Conservation (phyloP, 2,888 invertebrate species). For the Spodoptera exigua region DNA sequence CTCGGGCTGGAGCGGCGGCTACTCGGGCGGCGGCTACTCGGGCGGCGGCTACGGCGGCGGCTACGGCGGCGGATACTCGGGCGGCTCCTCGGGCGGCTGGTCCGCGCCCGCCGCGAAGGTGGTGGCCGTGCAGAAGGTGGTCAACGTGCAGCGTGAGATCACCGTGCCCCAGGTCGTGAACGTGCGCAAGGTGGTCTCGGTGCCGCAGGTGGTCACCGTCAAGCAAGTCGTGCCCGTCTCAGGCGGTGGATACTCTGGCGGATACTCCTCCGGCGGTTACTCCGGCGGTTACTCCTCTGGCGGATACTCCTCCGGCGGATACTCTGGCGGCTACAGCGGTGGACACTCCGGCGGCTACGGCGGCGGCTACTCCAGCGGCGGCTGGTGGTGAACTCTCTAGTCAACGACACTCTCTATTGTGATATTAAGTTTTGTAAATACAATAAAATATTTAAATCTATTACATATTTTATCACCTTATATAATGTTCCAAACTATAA, state of each 20-base stretch:
- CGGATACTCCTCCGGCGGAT: constrained; percentile 25
- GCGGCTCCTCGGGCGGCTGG: too few species aligned
- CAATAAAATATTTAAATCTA: too few species aligned
- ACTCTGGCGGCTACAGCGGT: constrained; percentile 16
- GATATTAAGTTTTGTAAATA: too few species aligned
- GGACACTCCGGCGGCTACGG: constrained; percentile 15
- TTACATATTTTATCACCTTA: too few species aligned
- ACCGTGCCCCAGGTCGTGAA: constrained; percentile 46
- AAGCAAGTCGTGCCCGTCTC: constrained; percentile 43
- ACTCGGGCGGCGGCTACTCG: neutral
- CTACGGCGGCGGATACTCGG: too few species aligned
- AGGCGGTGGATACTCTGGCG: constrained; percentile 1
- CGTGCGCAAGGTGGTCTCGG: constrained; percentile 45
- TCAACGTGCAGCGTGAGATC: constrained; percentile 49
- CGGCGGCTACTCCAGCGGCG: constrained; percentile 4
- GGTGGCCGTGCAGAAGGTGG: constrained; percentile 41
- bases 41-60: too few species aligned
- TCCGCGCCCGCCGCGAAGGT: constrained; percentile 20
- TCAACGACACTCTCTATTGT: too few species aligned
- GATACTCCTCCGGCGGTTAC: constrained; percentile 8
- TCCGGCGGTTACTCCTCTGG: constrained; percentile 20
- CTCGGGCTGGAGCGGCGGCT: constrained; percentile 3
- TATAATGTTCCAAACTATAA: too few species aligned
- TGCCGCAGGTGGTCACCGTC: constrained; percentile 42
- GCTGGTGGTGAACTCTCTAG: constrained; percentile 8